These are phyloP conservation scores for Molothrus ater DNA, from an alignment of 2,797 vertebrate genomes.

Conservation along the genomic window DNA sequence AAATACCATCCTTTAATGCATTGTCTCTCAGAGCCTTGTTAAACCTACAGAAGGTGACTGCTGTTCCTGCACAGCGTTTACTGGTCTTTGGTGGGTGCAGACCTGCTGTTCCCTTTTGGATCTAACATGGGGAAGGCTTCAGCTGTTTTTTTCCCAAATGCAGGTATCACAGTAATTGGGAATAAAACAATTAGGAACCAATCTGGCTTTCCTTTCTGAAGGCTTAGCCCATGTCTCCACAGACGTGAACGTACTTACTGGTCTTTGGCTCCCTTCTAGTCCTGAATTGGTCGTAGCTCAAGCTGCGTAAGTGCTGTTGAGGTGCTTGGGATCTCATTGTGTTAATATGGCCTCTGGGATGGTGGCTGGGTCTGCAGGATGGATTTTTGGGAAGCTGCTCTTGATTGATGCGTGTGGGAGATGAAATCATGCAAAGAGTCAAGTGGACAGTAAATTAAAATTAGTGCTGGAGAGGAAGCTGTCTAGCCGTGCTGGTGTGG, in stretches of 20 bases:
- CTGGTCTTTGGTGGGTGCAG: background rate
- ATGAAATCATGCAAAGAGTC: background rate
- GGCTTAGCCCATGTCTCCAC: background rate
- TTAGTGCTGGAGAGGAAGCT: background rate
- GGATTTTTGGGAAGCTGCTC: background rate
- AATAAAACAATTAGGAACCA: background rate
- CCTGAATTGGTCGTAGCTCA: fast-evolving
- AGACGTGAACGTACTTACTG: fast-evolving
- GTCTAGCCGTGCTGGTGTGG: background rate
- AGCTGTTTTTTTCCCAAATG: background rate
- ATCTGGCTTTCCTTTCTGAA: background rate
- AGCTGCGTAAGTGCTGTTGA: fast-evolving
- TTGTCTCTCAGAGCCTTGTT: background rate
- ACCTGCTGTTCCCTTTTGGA: background rate
- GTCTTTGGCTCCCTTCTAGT: background rate
- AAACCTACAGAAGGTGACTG: background rate
- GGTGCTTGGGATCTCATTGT: background rate
- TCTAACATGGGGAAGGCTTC: background rate
- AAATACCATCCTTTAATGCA: fast-evolving
- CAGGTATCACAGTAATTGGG: background rate
- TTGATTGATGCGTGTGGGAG: background rate
- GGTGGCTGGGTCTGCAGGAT: background rate
- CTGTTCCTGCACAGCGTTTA: fast-evolving
- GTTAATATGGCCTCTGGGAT: background rate
- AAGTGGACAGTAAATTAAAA: background rate